phyloP scores from a whole-genome alignment of 2,888 invertebrate genomes.

The Poecilus cupreus region DNA sequence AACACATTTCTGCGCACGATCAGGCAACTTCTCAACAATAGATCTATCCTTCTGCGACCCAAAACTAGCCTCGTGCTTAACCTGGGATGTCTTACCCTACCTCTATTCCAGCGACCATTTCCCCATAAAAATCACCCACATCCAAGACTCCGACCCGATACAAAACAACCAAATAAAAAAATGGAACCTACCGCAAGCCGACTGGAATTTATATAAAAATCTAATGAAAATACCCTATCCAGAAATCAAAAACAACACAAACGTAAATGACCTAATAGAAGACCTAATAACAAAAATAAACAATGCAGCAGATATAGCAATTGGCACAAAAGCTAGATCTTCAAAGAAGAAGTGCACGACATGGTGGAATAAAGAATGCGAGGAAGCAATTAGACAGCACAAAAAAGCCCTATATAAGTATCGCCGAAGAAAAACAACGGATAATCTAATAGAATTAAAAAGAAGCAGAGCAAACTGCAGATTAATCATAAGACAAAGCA shows the following conservation, averaged over 20 bases:
- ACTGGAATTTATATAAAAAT: background rate
- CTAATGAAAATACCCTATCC: background rate
- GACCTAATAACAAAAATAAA: background rate
- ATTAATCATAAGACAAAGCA: background rate
- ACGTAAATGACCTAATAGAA: background rate
- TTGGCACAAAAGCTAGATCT: background rate
- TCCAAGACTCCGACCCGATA: background rate
- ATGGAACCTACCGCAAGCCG: background rate
- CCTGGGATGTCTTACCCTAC: conserved; percentile 16
- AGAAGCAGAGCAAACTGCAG: background rate
- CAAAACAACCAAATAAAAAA: background rate
- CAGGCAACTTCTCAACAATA: conserved; percentile 20
- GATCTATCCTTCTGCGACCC: conserved; percentile 40
- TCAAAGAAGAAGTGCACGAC: background rate
- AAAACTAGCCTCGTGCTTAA: background rate
- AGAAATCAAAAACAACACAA: background rate
- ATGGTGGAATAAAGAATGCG: background rate
- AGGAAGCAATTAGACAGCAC: background rate
- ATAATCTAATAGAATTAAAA: no score
- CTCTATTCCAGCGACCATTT: conserved; percentile 21
- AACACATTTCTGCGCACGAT: conserved; percentile 8
- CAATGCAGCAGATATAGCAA: background rate
- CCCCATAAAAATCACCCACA: conserved; percentile 3
- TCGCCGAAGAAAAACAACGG: no score
- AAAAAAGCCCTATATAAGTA: background rate